phyloP scores from a whole-genome alignment of 2,113 vertebrate species.

The Sander vitreus region DNA sequence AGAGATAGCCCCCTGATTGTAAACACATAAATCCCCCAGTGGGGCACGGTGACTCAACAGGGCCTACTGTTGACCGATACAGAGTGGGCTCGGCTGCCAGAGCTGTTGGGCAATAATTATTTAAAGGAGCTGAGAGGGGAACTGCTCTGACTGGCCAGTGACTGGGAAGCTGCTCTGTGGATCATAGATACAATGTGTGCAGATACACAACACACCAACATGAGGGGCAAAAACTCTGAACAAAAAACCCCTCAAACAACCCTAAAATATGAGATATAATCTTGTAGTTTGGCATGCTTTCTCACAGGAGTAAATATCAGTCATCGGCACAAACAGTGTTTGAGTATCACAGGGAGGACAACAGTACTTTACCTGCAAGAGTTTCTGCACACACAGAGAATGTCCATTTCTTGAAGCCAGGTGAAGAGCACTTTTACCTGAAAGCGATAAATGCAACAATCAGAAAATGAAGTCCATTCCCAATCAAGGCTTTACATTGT shows the following conservation, averaged over 20 bases:
- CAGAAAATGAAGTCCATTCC: neutral
- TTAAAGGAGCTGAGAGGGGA: slow-evolving; percentile 51
- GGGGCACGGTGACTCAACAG: slow-evolving; percentile 68
- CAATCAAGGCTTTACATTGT: neutral
- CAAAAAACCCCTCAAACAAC: neutral
- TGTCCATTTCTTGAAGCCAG: slow-evolving; percentile 94
- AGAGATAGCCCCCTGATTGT: slow-evolving; percentile 66
- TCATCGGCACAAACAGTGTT: neutral
- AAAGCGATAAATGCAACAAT: slow-evolving; percentile 32
- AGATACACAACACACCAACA: neutral
- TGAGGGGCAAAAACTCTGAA: neutral
- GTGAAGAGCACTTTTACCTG: slow-evolving; percentile 95
- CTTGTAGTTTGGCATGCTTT: neutral
- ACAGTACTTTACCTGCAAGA: slow-evolving; percentile 90
- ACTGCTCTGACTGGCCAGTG: slow-evolving; percentile 33
- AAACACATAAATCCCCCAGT: slow-evolving; percentile 71
- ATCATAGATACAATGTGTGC: neutral
- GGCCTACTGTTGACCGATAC: slow-evolving; percentile 42
- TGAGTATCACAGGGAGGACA: neutral
- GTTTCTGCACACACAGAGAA: slow-evolving; percentile 93
- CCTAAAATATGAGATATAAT: neutral
- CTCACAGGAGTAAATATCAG: neutral
- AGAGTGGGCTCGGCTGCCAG: slow-evolving; percentile 44
- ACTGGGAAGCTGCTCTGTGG: slow-evolving; percentile 13
- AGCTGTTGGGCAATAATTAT: slow-evolving; percentile 48